Percentiles rank a stretch among this genome's conserved stretches.
Evolutionary conservation across 2,888 invertebrate genomes (phyloP).

Genomic region (Tinea trinotella): DNA sequence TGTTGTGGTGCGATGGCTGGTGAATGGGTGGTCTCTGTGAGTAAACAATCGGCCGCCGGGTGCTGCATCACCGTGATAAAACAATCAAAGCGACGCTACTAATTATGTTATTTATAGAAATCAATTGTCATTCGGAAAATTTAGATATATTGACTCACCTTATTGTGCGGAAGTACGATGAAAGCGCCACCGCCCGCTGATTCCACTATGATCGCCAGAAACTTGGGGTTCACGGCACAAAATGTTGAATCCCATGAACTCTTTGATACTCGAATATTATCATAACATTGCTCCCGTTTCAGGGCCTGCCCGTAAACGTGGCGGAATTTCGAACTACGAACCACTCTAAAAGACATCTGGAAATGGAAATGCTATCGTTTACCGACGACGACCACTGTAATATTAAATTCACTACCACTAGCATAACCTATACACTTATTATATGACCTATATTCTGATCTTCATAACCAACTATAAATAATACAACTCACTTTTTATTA

Average conservation of each 20-base stretch:
- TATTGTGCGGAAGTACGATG: constrained; percentile 93
- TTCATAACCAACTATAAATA: constrained; percentile 37
- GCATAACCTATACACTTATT: constrained; percentile 65
- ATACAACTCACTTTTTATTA: constrained; percentile 56
- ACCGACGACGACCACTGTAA: constrained; percentile 32
- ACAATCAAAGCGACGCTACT: constrained; percentile 5
- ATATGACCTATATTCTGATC: constrained; percentile 69
- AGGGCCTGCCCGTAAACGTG: constrained; percentile 93
- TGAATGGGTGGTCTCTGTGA: no score
- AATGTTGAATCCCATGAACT: constrained; percentile 99
- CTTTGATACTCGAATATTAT: constrained; percentile 96
- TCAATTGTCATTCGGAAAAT: not conserved
- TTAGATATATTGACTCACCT: constrained; percentile 73
- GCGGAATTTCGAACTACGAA: constrained; percentile 97
- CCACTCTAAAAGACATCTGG: constrained; percentile 96
- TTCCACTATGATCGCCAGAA: constrained; percentile 96
- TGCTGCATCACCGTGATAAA: not conserved
- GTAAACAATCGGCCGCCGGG: not conserved
- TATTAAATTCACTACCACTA: constrained; percentile 45
- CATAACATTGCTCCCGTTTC: constrained; percentile 97
- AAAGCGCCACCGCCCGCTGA: constrained; percentile 97
- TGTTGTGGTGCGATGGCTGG: no score
- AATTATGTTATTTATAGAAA: constrained; percentile 11
- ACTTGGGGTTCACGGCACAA: constrained; percentile 98
- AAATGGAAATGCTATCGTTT: constrained; percentile 55